phyloP scores from a whole-genome alignment of 2,797 vertebrate genomes.

The Lophotriccus pileatus region DNA sequence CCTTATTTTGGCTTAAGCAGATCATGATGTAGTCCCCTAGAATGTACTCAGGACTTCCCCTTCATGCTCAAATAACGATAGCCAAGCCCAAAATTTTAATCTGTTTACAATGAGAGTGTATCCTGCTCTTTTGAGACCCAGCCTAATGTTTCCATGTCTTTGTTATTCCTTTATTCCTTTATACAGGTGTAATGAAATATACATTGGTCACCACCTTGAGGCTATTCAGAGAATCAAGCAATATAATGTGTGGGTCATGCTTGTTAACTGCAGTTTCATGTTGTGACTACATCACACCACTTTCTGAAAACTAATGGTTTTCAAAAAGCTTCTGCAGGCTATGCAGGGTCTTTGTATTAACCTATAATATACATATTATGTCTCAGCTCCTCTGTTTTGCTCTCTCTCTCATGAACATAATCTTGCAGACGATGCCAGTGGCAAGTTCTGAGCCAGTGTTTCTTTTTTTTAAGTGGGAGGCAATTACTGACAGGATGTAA shows the following conservation, averaged over 20 bases:
- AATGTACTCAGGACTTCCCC: not conserved
- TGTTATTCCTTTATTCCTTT: not conserved
- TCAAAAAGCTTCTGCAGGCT: conserved; percentile 7
- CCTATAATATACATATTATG: not conserved
- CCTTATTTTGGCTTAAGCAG: not conserved
- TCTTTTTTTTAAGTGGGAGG: not conserved
- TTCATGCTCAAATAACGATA: not conserved
- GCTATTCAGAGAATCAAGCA: not conserved
- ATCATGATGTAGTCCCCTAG: not conserved
- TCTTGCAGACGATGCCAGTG: not conserved
- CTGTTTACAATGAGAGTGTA: not conserved
- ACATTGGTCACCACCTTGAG: not conserved
- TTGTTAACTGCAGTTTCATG: not conserved
- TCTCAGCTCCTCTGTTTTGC: not conserved
- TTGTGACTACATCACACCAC: not conserved
- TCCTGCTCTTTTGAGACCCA: not conserved
- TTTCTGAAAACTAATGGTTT: not conserved
- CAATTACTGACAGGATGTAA: not conserved
- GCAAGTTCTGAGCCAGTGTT: not conserved
- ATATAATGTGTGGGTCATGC: not conserved
- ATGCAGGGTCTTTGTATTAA: not conserved
- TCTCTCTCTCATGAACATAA: not conserved
- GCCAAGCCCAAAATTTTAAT: not conserved
- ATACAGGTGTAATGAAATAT: not conserved
- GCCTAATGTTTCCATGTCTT: not conserved